A percentile compares a stretch with the other conserved stretches of the same genome.
Conservation (phyloP, 1,140 invertebrate genomes). For the Coenobita brevimanus region DNA sequence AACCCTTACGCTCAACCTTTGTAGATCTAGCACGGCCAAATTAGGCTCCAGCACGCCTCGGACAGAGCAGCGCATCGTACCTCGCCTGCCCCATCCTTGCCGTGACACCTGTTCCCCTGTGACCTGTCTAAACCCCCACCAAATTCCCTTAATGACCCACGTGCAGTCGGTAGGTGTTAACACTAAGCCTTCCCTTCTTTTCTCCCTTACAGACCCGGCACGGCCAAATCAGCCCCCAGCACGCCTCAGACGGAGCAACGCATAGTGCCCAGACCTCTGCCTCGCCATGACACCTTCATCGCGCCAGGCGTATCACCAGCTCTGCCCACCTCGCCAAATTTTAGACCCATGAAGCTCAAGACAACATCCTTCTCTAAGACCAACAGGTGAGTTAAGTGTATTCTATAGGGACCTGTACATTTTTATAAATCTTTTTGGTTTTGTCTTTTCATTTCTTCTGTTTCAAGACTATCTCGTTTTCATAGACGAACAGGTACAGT, state of each 20-base stretch:
- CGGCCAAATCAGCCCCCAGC: constrained; percentile 60
- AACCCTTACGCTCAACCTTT: no score
- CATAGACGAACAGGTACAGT: no score
- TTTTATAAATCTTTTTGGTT: no score
- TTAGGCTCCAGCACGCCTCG: constrained; percentile 58
- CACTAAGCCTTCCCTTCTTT: neutral
- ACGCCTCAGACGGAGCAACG: constrained; percentile 61
- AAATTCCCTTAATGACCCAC: no score
- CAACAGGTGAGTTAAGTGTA: constrained; percentile 65
- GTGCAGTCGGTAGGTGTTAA: no score
- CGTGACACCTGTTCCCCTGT: constrained; percentile 66
- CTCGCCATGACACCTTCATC: constrained; percentile 62
- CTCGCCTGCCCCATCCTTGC: constrained; percentile 49
- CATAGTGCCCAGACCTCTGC: constrained; percentile 53
- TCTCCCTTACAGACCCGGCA: constrained; percentile 39
- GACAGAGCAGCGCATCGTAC: constrained; percentile 59
- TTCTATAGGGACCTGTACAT: no score
- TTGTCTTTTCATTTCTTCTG: no score
- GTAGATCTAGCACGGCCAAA: constrained; percentile 54
- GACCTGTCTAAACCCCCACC: no score
- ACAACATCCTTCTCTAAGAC: constrained; percentile 59
- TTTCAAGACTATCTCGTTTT: no score
- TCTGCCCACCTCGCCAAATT: constrained; percentile 45
- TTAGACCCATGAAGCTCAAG: constrained; percentile 65
- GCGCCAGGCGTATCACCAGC: constrained; percentile 55